Conservation (phyloP, 2,888 invertebrate species). For the Hedya salicella region DNA sequence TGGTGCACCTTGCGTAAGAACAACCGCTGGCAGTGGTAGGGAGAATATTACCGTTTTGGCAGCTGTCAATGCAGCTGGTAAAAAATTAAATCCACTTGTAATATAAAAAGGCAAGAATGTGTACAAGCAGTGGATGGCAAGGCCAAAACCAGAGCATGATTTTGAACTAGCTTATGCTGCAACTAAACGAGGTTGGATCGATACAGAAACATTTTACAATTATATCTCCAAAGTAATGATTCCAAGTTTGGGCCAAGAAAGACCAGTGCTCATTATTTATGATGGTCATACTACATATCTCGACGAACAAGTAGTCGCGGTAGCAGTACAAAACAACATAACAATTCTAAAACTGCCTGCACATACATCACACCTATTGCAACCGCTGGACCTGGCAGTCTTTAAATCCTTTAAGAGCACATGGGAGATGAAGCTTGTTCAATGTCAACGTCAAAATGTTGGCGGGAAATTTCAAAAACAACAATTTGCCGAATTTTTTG, state of each 20-base stretch:
- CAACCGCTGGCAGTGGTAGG: slow-evolving; percentile 45
- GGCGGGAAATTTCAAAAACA: slow-evolving; percentile 5
- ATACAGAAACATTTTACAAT: slow-evolving; percentile 54
- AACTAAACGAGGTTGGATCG: slow-evolving; percentile 58
- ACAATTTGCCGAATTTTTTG: neutral
- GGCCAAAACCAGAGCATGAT: neutral
- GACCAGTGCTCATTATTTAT: slow-evolving; percentile 55
- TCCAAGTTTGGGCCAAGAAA: slow-evolving; percentile 50
- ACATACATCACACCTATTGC: slow-evolving; percentile 51
- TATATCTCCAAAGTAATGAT: slow-evolving; percentile 54
- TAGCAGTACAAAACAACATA: slow-evolving; percentile 45
- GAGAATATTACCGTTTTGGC: slow-evolving; percentile 45
- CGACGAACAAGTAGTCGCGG: slow-evolving; percentile 45
- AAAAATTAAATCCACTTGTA: slow-evolving; percentile 6
- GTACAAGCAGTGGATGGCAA: neutral
- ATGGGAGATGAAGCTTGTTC: slow-evolving; percentile 16
- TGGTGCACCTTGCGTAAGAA: slow-evolving; percentile 43
- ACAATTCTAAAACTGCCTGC: slow-evolving; percentile 53
- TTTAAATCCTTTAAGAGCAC: slow-evolving; percentile 15
- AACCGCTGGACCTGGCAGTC: slow-evolving; percentile 48
- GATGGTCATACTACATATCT: slow-evolving; percentile 57
- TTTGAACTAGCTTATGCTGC: slow-evolving; percentile 51
- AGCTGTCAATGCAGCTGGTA: slow-evolving; percentile 14
- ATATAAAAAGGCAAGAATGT: slow-evolving; percentile 5
- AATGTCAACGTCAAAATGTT: slow-evolving; percentile 11